These are phyloP conservation scores for Lagopus muta DNA, from an alignment of 2,113 vertebrate genomes.

Conservation along the genomic window DNA sequence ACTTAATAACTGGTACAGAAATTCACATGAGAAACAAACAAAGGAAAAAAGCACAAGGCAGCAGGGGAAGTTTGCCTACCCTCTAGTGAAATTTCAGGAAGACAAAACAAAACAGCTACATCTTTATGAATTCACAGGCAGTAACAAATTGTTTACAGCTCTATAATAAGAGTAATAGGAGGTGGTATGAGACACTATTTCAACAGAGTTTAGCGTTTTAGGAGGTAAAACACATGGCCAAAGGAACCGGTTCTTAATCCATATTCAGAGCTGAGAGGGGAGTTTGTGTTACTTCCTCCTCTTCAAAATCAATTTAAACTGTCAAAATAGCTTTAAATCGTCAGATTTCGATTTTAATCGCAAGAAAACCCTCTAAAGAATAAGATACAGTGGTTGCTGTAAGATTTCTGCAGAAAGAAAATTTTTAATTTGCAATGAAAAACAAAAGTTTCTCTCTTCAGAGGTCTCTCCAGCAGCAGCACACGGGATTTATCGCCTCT, in stretches of 20 bases:
- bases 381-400: not conserved
- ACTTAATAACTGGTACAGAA: not conserved
- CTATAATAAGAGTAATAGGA: not conserved
- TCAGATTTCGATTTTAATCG: not conserved
- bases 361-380: slow-evolving; percentile 65
- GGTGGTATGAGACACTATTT: slow-evolving; percentile 24
- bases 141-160: not conserved
- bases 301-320: slow-evolving; percentile 69
- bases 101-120: slow-evolving; percentile 5
- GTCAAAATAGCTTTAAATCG: slow-evolving; percentile 41
- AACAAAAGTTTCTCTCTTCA: slow-evolving; percentile 71
- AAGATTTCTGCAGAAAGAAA: slow-evolving; percentile 33
- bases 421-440: slow-evolving; percentile 73
- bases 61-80: slow-evolving; percentile 6
- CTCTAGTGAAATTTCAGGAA: not conserved
- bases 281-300: slow-evolving; percentile 74
- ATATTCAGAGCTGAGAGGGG: slow-evolving; percentile 68
- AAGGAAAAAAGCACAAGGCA: slow-evolving; percentile 24
- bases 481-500: slow-evolving; percentile 65
- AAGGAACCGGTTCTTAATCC: slow-evolving; percentile 71
- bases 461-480: slow-evolving; percentile 54
- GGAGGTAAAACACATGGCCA: slow-evolving; percentile 70
- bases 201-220: slow-evolving; percentile 56
- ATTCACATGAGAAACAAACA: not conserved
- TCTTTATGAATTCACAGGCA: not conserved